Evolutionary conservation across 2,797 vertebrate species (phyloP).

Genomic region (Yasuhikotakia modesta): DNA sequence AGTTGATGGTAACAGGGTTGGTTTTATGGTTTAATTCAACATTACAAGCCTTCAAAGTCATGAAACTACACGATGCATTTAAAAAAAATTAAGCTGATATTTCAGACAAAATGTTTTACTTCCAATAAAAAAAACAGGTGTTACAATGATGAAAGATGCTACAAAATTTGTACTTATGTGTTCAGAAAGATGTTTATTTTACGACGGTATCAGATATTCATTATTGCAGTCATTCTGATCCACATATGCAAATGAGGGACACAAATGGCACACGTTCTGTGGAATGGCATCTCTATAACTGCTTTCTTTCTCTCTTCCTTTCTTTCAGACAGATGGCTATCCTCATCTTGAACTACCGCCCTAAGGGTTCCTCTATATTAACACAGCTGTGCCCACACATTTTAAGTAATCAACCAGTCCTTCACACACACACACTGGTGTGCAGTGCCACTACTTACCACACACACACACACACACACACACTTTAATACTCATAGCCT

Average conservation of each 20-base stretch:
- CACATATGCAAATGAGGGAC: background rate
- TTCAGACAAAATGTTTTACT: too few species aligned
- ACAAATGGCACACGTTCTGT: background rate
- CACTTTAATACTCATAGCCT: background rate
- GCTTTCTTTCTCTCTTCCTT: slow-evolving; percentile 62
- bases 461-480: slow-evolving; percentile 24
- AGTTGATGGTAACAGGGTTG: too few species aligned
- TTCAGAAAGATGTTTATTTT: background rate
- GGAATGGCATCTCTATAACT: slow-evolving; percentile 49
- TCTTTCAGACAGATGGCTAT: slow-evolving; percentile 70
- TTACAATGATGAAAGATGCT: background rate
- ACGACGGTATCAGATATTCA: background rate
- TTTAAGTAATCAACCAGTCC: slow-evolving; percentile 47
- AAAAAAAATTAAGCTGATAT: too few species aligned
- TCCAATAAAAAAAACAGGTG: background rate
- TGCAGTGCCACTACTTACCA: slow-evolving; percentile 10
- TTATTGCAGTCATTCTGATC: background rate
- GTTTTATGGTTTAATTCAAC: too few species aligned
- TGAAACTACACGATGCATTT: too few species aligned
- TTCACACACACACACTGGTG: slow-evolving; percentile 32
- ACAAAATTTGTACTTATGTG: background rate
- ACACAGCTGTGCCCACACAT: slow-evolving; percentile 66
- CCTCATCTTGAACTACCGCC: slow-evolving; percentile 71
- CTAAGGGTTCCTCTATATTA: slow-evolving; percentile 72
- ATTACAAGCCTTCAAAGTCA: too few species aligned